phyloP scores from a whole-genome alignment of 2,113 vertebrate species.

The Arenaria interpres region DNA sequence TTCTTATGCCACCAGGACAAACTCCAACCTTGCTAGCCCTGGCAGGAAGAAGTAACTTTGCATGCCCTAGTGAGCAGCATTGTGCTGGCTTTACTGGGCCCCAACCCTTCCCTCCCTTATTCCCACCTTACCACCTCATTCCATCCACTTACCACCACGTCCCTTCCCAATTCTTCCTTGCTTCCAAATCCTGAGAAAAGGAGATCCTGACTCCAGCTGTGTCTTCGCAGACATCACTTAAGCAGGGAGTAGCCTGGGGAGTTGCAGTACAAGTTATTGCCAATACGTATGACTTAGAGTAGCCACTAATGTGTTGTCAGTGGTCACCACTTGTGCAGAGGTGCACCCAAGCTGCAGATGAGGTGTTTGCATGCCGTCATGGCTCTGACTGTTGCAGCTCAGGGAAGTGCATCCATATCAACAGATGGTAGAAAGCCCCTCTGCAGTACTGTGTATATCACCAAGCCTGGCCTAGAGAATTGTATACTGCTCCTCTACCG shows the following conservation, averaged over 20 bases:
- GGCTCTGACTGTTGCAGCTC: fast-evolving
- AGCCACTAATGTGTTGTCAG: neutral
- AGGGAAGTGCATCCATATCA: neutral
- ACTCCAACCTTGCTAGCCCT: neutral
- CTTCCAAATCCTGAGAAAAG: neutral
- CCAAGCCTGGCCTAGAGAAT: neutral
- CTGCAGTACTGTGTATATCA: neutral
- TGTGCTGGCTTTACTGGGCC: neutral
- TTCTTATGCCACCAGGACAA: neutral
- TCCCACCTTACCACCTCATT: neutral
- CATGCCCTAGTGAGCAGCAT: neutral
- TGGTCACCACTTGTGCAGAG: neutral
- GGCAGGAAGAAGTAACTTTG: neutral
- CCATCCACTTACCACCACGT: neutral
- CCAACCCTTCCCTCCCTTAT: neutral
- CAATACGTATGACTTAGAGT: neutral
- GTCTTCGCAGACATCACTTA: neutral
- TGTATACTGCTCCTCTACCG: fast-evolving
- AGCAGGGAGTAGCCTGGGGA: neutral
- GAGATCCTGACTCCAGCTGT: neutral
- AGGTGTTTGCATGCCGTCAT: fast-evolving
- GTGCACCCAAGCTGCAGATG: neutral
- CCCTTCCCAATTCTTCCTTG: neutral
- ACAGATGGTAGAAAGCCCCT: neutral
- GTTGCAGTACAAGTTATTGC: neutral